A percentile compares a stretch with the other conserved stretches of the same genome.
Evolutionary conservation across 2,888 invertebrate species (phyloP).

Genomic region (Melitaea athalia): DNA sequence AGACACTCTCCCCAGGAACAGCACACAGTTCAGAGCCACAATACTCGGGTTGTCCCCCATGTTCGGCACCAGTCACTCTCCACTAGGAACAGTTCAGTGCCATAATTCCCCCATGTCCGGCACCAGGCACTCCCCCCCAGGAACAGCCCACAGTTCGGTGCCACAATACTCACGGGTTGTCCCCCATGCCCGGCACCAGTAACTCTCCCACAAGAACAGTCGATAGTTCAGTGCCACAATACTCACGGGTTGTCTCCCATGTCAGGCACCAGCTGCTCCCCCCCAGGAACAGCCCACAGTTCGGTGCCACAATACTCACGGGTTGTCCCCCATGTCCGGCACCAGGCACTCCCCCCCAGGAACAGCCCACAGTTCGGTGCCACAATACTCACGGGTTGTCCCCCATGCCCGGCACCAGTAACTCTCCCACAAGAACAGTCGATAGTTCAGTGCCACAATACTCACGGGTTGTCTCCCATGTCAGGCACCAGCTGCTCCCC

Average conservation of each 20-base stretch:
- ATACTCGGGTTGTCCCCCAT: too few species aligned
- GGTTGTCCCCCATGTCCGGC: too few species aligned
- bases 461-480: not conserved
- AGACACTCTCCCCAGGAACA: too few species aligned
- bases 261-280: slow-evolving; percentile 36
- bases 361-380: not conserved
- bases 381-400: not conserved
- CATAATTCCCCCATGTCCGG: not conserved
- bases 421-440: not conserved
- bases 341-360: too few species aligned
- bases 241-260: slow-evolving; percentile 73
- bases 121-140: not conserved
- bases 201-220: not conserved
- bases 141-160: not conserved
- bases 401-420: not conserved
- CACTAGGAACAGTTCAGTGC: not conserved
- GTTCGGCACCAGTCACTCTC: too few species aligned
- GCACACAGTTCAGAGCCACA: too few species aligned
- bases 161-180: too few species aligned
- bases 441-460: too few species aligned
- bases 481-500: not conserved
- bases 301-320: too few species aligned
- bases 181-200: not conserved
- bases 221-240: slow-evolving; percentile 5
- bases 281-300: too few species aligned